Conservation (phyloP, 2,888 invertebrate genomes). For the Ptychoptera contaminata region DNA sequence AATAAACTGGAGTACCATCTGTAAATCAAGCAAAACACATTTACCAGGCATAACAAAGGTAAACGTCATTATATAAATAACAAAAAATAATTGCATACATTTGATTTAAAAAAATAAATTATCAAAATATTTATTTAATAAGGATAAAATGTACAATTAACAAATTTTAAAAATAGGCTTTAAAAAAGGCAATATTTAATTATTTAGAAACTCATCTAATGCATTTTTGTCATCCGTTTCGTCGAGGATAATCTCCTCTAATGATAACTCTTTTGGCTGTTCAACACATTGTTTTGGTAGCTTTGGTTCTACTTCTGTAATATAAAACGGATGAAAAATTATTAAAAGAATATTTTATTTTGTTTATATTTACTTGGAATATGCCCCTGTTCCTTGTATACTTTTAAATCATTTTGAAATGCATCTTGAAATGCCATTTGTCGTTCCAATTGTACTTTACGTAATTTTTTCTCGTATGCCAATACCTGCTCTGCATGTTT, state of each 20-base stretch:
- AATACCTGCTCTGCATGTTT: conserved; percentile 41
- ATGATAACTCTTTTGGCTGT: conserved; percentile 21
- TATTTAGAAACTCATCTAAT: conserved; percentile 44
- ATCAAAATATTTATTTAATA: background rate
- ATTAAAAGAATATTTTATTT: background rate
- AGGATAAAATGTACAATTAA: background rate
- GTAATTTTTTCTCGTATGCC: conserved; percentile 38
- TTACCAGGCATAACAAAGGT: no score
- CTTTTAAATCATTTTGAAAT: conserved; percentile 48
- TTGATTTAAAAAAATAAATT: no score
- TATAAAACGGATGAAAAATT: background rate
- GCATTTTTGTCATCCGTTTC: conserved; percentile 41
- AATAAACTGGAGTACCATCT: no score
- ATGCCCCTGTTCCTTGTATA: conserved; percentile 43
- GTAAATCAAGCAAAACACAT: no score
- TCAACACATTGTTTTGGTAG: conserved; percentile 16
- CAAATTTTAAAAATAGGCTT: background rate
- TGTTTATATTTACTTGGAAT: conserved; percentile 37
- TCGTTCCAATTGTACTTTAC: conserved; percentile 41
- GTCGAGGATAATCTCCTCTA: conserved; percentile 50
- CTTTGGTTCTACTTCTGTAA: conserved; percentile 9
- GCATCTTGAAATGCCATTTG: conserved; percentile 54
- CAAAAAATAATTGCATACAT: no score
- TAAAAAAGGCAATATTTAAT: conserved; percentile 15
- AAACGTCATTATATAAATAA: no score